Percentiles rank a stretch among this genome's conserved stretches.
These are phyloP conservation scores for Darevskia mixta DNA, from an alignment of 2,797 vertebrate species.

Conservation along the genomic window DNA sequence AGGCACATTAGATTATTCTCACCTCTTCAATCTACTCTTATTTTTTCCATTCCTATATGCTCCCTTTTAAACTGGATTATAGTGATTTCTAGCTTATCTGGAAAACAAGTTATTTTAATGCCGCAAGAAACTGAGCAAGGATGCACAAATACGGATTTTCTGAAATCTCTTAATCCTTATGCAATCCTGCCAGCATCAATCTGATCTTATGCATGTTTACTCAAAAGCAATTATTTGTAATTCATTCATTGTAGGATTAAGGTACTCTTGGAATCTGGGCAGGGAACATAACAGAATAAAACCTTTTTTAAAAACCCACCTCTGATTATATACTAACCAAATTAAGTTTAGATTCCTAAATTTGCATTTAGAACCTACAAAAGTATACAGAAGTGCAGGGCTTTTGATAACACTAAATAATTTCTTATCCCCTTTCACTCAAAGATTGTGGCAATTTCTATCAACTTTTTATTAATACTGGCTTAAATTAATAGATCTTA, in stretches of 20 bases:
- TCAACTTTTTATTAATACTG: neutral
- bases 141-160: neutral
- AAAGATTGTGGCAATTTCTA: too few relatives aligned
- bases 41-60: neutral
- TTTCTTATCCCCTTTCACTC: neutral
- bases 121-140: neutral
- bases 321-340: neutral
- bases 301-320: neutral
- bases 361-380: neutral
- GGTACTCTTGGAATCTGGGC: neutral
- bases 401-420: neutral
- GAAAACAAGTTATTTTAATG: neutral
- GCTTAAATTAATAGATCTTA: slow-evolving; percentile 70
- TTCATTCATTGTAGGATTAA: neutral
- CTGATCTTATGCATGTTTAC: neutral
- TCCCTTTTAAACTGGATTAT: neutral
- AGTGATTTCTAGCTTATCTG: neutral
- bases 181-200: neutral
- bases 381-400: neutral
- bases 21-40: neutral
- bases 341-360: neutral
- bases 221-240: neutral
- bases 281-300: neutral
- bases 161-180: too few relatives aligned
- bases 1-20: neutral